Evolutionary conservation across 1,140 invertebrate genomes (phyloP), one percentile per base, ranked within the genome.

Genomic region (Temnothorax curvispinosus): DNA sequence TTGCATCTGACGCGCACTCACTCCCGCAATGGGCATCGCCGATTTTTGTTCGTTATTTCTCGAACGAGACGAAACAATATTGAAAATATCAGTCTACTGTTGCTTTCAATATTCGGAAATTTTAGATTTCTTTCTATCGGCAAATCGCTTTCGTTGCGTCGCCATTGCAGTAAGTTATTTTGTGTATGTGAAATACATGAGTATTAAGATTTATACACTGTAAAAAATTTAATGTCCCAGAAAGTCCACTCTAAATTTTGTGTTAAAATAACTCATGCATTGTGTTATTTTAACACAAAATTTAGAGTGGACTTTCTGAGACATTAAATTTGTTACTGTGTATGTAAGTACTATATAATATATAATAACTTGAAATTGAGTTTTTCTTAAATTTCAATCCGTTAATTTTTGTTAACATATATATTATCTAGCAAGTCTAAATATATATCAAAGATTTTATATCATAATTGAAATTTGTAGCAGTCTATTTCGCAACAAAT

Each of bases 1-100:
- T 41, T 52, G 64, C 32, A 15, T 21, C 54, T 44, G 75, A 86
- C 72, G 50, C 32, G 27, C 56, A 84, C 21, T 9, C 2, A 84
- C 21, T 9, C 2, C n/a, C 52, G 32, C 13, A 72, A 60, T 32
- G 44, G 41, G 15, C 44, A 60, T 38, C 21, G n/a, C 13, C 52
- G 27, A 58, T 62, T 75, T 75, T 62, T 41, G 44, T 7, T 18
- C 32, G 56, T 18, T 75, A 27, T 75, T 74, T 74, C 3, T 62
- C 52, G 6, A 82, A 72, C 38, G 65, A 71, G 5, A 18, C 15
- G 3, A 54, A 80, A 58, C 2, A 54, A 47, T 44, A 74, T 13
- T 27, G 7, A 74, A 58, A 60, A 62, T 38, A 75, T 13, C 32
- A 71, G 5, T 8, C 4, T 18, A 50, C 13, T 56, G 6, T 58